Evolutionary conservation across 2,113 vertebrate genomes (phyloP).

Genomic region (Thamnophis sirtalis): DNA sequence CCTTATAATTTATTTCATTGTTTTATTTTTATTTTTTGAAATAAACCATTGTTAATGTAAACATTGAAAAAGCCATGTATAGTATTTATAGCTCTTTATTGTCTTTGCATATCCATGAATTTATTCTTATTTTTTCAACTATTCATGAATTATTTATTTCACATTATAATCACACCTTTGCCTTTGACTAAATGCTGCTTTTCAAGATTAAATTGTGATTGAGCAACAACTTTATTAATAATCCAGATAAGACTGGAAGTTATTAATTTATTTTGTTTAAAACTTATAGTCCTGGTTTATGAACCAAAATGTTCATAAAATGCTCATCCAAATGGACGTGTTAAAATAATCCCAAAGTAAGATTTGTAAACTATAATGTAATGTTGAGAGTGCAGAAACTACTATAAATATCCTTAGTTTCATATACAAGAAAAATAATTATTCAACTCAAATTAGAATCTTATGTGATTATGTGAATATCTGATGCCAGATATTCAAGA

Average conservation of each 20-base stretch:
- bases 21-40: background rate
- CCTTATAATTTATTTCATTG: background rate
- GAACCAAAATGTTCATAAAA: too few species aligned
- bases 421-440: background rate
- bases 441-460: background rate
- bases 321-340: background rate
- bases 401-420: background rate
- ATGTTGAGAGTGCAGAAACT: background rate
- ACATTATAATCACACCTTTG: background rate
- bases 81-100: background rate
- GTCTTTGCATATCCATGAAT: background rate
- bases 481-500: background rate
- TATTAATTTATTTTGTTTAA: background rate
- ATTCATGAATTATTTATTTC: background rate
- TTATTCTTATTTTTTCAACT: background rate
- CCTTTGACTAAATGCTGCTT: background rate
- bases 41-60: background rate
- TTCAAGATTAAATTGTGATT: background rate
- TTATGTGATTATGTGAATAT: background rate
- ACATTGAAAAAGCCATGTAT: background rate
- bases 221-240: background rate
- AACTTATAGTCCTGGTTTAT: background rate
- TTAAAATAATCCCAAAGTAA: background rate
- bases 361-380: background rate
- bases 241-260: background rate